phyloP scores from a whole-genome alignment of 2,113 vertebrate genomes.

The Formicarius rufipectus region DNA sequence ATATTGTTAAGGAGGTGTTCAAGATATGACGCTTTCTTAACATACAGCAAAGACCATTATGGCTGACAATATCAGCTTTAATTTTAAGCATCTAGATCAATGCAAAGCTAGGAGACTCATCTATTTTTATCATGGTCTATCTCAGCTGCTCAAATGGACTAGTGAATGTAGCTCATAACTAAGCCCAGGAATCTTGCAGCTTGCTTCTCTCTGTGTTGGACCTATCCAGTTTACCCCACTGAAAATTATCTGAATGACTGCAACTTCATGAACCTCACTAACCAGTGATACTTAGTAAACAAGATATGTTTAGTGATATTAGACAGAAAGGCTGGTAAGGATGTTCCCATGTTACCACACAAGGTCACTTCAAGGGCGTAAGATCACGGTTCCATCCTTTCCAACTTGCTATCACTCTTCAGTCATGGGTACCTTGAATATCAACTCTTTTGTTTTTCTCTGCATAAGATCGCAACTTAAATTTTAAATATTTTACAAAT shows the following conservation, averaged over 20 bases:
- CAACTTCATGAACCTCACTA: not conserved
- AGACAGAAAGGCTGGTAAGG: not conserved
- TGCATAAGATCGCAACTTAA: not conserved
- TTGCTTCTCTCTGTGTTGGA: not conserved
- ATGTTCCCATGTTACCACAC: not conserved
- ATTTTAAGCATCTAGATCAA: not conserved
- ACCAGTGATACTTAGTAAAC: not conserved
- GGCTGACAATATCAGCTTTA: not conserved
- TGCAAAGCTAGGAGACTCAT: not conserved
- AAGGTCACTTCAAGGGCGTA: not conserved
- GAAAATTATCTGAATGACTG: not conserved
- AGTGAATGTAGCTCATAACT: not conserved
- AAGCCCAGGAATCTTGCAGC: not conserved
- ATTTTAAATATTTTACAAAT: not conserved
- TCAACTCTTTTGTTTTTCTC: slow-evolving; percentile 4
- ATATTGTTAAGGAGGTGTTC: not conserved
- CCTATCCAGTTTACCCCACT: not conserved
- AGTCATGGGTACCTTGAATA: not conserved
- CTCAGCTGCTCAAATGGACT: not conserved
- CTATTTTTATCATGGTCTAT: not conserved
- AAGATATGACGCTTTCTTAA: not conserved
- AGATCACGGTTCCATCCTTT: not conserved
- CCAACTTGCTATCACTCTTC: not conserved
- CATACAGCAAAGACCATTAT: not conserved
- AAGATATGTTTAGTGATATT: not conserved